A percentile compares a stretch with the other conserved stretches of the same genome.
These are phyloP conservation scores for Liasis olivaceus DNA, from an alignment of 2,797 vertebrate genomes.

Conservation along the genomic window DNA sequence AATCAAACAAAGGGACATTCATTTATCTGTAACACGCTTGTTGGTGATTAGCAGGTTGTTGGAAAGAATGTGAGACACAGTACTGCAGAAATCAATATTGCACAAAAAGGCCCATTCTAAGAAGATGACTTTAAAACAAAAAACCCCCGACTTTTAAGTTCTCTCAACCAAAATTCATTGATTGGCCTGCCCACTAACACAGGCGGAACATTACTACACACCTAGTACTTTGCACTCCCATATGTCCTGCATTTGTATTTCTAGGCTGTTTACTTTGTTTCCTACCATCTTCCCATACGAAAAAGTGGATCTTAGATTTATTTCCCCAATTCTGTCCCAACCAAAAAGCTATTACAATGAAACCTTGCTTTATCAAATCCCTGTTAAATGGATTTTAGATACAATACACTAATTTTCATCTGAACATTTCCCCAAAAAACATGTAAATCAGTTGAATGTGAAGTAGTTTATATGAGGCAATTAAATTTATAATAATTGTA, in stretches of 20 bases:
- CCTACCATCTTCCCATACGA: background rate
- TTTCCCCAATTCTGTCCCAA: slow-evolving; percentile 2
- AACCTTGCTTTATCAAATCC: no score
- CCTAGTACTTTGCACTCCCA: background rate
- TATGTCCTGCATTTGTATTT: background rate
- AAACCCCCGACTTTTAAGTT: background rate
- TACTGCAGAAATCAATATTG: background rate
- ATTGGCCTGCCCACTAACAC: background rate
- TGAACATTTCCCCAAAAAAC: no score
- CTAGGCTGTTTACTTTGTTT: background rate
- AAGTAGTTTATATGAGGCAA: no score
- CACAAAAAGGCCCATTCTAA: background rate
- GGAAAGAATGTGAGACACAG: background rate
- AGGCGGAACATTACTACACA: background rate
- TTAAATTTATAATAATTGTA: no score
- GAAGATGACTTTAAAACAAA: background rate
- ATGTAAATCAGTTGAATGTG: no score
- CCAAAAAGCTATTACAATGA: background rate
- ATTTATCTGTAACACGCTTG: background rate
- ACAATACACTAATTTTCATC: no score
- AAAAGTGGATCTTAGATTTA: background rate
- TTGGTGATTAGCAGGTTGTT: background rate
- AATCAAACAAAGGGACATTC: background rate
- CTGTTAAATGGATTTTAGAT: no score
- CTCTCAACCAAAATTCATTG: background rate